Percentiles rank a stretch among this genome's conserved stretches.
Evolutionary conservation across 2,797 vertebrate genomes (phyloP).

Genomic region (Pseudochaenichthys georgianus): DNA sequence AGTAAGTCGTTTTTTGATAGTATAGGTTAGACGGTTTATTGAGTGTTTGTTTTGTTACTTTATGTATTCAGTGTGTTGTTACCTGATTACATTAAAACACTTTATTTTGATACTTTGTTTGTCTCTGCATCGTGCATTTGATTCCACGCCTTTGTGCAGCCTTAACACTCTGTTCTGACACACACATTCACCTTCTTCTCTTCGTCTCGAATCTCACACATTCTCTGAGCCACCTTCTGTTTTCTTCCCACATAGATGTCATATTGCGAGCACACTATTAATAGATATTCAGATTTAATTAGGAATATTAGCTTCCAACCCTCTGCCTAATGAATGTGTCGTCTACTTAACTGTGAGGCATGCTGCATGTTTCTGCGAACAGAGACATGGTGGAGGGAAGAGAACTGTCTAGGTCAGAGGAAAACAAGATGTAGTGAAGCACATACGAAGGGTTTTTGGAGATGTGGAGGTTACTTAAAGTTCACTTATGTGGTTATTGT

Average conservation of each 20-base stretch:
- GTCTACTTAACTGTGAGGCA: neutral
- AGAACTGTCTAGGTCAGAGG: neutral
- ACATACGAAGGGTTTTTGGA: neutral
- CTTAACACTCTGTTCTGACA: neutral
- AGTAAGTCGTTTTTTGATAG: too few relatives aligned
- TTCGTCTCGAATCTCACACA: neutral
- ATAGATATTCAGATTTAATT: conserved; percentile 3
- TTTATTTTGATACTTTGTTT: too few relatives aligned
- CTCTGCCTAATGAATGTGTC: neutral
- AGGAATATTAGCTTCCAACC: conserved; percentile 2
- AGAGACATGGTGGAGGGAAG: neutral
- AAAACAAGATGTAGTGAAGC: neutral
- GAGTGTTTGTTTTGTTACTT: too few relatives aligned
- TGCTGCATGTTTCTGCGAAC: too few relatives aligned
- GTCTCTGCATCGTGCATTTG: too few relatives aligned
- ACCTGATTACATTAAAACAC: too few relatives aligned
- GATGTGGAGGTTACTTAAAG: neutral
- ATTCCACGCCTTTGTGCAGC: too few relatives aligned
- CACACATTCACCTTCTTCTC: neutral
- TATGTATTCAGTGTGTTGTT: too few relatives aligned
- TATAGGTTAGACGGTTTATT: too few relatives aligned
- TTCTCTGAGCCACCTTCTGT: neutral
- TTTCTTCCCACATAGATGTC: neutral
- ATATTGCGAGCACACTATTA: conserved; percentile 1
- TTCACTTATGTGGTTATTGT: too few relatives aligned